These are phyloP conservation scores for Tetanocera ferruginea DNA, from an alignment of 2,888 invertebrate species.

Conservation along the genomic window DNA sequence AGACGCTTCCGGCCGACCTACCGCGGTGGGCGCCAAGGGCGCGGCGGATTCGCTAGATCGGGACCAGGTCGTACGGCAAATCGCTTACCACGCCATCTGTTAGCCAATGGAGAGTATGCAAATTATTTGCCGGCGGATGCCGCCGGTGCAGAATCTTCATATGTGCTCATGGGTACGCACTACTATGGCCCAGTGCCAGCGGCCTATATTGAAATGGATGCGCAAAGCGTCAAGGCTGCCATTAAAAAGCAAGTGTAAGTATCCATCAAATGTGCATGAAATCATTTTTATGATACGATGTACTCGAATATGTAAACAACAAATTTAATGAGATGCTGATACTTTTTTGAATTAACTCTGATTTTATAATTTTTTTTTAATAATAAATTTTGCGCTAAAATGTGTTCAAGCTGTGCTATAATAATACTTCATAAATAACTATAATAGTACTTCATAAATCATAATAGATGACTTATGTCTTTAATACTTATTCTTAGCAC, in stretches of 20 bases:
- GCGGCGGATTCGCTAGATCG: conserved; percentile 70
- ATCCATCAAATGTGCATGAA: conserved; percentile 22
- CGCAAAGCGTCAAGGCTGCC: conserved; percentile 81
- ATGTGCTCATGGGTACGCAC: conserved; percentile 69
- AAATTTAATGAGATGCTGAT: no score
- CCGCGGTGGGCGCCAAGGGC: conserved; percentile 65
- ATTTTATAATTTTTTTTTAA: no score
- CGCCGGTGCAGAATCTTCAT: conserved; percentile 63
- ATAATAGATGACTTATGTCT: no score
- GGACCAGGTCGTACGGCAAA: conserved; percentile 68
- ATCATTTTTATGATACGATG: background rate
- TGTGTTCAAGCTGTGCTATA: no score
- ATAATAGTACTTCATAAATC: no score
- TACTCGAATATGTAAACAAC: no score
- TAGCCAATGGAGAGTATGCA: conserved; percentile 64
- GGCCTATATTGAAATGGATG: conserved; percentile 68
- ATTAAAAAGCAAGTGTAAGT: conserved; percentile 93
- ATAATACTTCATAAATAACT: no score
- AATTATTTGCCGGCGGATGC: conserved; percentile 64
- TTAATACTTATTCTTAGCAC: no score
- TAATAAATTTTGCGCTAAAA: no score
- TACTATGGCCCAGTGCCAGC: conserved; percentile 68
- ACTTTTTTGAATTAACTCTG: no score
- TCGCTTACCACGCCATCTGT: conserved; percentile 69
- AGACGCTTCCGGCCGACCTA: conserved; percentile 68